Conservation (phyloP, 2,797 vertebrate species). For the Sebastiscus tertius region DNA sequence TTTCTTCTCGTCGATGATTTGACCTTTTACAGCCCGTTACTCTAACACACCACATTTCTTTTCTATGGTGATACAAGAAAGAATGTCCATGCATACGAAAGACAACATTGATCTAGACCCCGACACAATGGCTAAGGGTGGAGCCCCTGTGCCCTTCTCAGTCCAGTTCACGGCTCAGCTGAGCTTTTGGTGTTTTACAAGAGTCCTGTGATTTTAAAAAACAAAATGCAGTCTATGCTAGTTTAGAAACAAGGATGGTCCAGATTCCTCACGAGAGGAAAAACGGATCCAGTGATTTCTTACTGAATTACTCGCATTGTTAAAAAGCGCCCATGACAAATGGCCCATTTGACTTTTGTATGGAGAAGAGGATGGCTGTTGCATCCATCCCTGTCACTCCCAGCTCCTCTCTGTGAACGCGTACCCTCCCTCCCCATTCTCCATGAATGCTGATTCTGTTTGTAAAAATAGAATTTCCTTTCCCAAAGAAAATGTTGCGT, state of each 20-base stretch:
- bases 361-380: constrained; percentile 35
- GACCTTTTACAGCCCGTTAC: constrained; percentile 72
- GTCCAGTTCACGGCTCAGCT: constrained; percentile 63
- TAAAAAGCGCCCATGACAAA: constrained; percentile 39
- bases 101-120: constrained; percentile 78
- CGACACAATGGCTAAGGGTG: constrained; percentile 74
- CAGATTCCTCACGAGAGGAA: constrained; percentile 11
- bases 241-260: constrained; percentile 5
- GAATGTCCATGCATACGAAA: constrained; percentile 87
- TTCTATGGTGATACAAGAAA: constrained; percentile 78
- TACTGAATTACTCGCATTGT: constrained; percentile 42
- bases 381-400: constrained; percentile 57
- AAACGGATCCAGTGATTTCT: not conserved
- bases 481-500: constrained; percentile 69
- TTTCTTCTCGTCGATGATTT: constrained; percentile 75
- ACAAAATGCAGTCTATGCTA: constrained; percentile 2
- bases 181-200: constrained; percentile 64
- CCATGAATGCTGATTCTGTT: constrained; percentile 46
- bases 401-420: constrained; percentile 39
- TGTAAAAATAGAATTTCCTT: constrained; percentile 76
- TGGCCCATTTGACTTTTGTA: constrained; percentile 56
- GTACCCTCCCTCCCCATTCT: not conserved
- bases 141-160: constrained; percentile 72
- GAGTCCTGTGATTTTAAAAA: constrained; percentile 31
- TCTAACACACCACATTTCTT: constrained; percentile 70